Percentiles rank a stretch among this genome's conserved stretches.
phyloP scores from a whole-genome alignment of 2,113 vertebrate genomes.

The Ochotona curzoniae region DNA sequence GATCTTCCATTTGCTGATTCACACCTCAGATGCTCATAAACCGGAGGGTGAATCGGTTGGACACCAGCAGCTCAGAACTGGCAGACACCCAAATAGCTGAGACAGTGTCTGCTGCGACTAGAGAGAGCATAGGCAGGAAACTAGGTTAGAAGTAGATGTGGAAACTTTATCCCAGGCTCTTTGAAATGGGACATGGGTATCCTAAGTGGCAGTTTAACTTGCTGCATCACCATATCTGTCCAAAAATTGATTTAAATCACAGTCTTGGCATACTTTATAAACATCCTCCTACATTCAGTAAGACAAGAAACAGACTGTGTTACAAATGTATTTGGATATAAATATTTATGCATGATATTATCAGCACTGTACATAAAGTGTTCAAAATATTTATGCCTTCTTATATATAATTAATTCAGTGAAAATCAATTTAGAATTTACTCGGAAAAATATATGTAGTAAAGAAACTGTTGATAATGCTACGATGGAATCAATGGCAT shows the following conservation, averaged over 20 bases:
- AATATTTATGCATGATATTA: conserved; percentile 43
- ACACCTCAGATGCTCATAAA: too few relatives aligned
- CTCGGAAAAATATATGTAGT: not conserved
- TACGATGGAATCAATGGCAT: not conserved
- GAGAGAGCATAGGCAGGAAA: too few relatives aligned
- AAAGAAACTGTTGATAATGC: not conserved
- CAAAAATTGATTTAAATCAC: not conserved
- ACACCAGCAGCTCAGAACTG: too few relatives aligned
- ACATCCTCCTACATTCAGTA: not conserved
- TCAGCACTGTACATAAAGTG: conserved; percentile 32
- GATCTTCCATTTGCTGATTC: too few relatives aligned
- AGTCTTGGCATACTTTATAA: not conserved
- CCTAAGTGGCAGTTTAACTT: too few relatives aligned
- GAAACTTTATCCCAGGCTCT: too few relatives aligned
- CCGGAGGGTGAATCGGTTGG: too few relatives aligned
- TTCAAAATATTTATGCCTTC: conserved; percentile 56
- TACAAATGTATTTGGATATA: conserved; percentile 24
- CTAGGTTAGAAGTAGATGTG: too few relatives aligned
- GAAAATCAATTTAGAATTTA: conserved; percentile 24
- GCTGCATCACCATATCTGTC: too few relatives aligned
- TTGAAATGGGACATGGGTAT: too few relatives aligned
- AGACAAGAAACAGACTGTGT: not conserved
- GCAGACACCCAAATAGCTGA: too few relatives aligned
- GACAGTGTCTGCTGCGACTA: too few relatives aligned
- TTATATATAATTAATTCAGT: conserved; percentile 52